Conservation (phyloP, 2,113 vertebrate genomes). For the Thryonomys swinderianus region DNA sequence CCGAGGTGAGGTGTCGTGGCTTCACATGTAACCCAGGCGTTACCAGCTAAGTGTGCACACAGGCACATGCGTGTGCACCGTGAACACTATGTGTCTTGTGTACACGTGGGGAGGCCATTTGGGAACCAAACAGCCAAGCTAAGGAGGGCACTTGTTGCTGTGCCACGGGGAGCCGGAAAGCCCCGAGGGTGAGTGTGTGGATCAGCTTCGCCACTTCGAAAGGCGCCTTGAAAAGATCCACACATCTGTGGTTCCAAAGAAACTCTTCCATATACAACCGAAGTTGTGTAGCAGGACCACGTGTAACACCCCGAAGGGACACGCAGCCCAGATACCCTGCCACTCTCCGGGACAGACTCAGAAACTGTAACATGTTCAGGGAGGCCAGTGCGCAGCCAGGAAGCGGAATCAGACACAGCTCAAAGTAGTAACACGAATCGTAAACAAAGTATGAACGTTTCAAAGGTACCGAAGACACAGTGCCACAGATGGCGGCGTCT, state of each 20-base stretch:
- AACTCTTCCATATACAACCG: not conserved
- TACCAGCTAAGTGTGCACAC: rapidly evolving
- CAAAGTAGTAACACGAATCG: not conserved
- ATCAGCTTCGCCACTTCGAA: not conserved
- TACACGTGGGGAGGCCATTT: rapidly evolving
- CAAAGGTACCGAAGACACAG: not conserved
- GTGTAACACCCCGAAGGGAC: rapidly evolving
- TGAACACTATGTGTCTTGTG: too few species aligned
- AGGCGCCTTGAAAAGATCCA: not conserved
- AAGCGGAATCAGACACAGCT: not conserved
- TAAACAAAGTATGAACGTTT: not conserved
- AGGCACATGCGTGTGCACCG: rapidly evolving
- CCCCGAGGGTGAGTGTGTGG: not conserved
- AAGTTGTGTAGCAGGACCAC: rapidly evolving
- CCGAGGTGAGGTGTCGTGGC: not conserved
- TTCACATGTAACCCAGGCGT: not conserved
- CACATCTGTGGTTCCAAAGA: not conserved
- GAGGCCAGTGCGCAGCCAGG: not conserved
- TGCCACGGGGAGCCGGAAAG: not conserved
- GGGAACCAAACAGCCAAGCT: not conserved
- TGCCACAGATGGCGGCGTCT: too few species aligned
- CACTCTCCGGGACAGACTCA: rapidly evolving
- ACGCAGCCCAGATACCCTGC: rapidly evolving
- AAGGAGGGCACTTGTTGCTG: not conserved
- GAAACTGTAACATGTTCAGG: rapidly evolving